These are phyloP conservation scores for Synergus itoensis DNA, from an alignment of 2,888 invertebrate species.

Conservation along the genomic window DNA sequence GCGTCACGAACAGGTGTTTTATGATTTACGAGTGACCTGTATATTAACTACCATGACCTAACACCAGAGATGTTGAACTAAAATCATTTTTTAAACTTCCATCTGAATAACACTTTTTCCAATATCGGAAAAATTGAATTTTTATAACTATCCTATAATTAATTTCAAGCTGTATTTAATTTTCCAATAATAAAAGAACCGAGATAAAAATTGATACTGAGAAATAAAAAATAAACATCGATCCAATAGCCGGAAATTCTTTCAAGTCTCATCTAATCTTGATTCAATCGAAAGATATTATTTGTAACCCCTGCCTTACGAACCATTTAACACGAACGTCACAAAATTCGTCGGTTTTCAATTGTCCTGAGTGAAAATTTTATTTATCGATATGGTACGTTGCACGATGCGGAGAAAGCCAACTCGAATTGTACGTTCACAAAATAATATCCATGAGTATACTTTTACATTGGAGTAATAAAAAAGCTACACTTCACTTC, in stretches of 20 bases:
- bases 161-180: neutral
- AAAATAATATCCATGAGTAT: conserved; percentile 8
- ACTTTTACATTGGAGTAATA: neutral
- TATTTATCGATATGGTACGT: neutral
- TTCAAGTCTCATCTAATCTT: neutral
- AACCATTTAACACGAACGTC: conserved; percentile 10
- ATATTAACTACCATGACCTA: conserved; percentile 23
- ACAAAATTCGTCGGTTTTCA: conserved; percentile 2
- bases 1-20: conserved; percentile 31
- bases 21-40: conserved; percentile 25
- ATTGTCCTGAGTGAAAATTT: neutral
- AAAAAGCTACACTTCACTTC: conserved; percentile 12
- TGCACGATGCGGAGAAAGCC: neutral
- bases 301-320: neutral
- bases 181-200: neutral
- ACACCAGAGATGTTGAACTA: conserved; percentile 10
- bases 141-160: neutral
- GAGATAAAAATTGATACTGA: too few relatives aligned
- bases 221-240: neutral
- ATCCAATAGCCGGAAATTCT: neutral
- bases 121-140: conserved; percentile 11
- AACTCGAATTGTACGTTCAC: neutral
- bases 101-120: conserved; percentile 1
- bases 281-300: neutral
- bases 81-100: conserved; percentile 28